These are phyloP conservation scores for Acleris emargana DNA, from an alignment of 2,888 invertebrate species.

Conservation along the genomic window DNA sequence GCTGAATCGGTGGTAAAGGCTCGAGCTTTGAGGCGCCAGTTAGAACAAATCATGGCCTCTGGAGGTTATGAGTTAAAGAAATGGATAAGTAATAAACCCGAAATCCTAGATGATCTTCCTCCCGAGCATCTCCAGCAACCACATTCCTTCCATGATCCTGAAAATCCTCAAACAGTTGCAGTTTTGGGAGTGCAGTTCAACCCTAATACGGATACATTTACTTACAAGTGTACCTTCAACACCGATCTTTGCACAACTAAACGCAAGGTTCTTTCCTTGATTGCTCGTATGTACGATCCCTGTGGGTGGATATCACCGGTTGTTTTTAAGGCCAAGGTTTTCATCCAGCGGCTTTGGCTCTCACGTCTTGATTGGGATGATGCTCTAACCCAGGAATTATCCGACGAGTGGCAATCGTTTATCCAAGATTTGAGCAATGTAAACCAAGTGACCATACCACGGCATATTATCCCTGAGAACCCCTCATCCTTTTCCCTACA, in stretches of 20 bases:
- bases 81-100: neutral
- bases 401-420: neutral
- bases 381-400: neutral
- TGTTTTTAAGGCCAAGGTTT: conserved; percentile 11
- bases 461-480: neutral
- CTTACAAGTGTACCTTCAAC: no score
- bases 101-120: neutral
- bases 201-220: no score
- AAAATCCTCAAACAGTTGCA: neutral
- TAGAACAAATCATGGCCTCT: neutral
- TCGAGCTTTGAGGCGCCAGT: neutral
- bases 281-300: neutral
- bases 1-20: conserved; percentile 1
- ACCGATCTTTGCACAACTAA: neutral
- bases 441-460: neutral
- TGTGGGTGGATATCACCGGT: conserved; percentile 6
- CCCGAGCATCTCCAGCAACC: neutral
- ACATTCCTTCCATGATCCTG: no score
- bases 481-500: neutral
- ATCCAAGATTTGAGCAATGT: neutral
- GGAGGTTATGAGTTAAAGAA: conserved; percentile 1
- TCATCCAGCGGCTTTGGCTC: conserved; percentile 15
- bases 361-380: neutral
- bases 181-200: no score
- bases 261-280: neutral